Conservation (phyloP, 2,797 vertebrate species). For the Podarcis siculus region DNA sequence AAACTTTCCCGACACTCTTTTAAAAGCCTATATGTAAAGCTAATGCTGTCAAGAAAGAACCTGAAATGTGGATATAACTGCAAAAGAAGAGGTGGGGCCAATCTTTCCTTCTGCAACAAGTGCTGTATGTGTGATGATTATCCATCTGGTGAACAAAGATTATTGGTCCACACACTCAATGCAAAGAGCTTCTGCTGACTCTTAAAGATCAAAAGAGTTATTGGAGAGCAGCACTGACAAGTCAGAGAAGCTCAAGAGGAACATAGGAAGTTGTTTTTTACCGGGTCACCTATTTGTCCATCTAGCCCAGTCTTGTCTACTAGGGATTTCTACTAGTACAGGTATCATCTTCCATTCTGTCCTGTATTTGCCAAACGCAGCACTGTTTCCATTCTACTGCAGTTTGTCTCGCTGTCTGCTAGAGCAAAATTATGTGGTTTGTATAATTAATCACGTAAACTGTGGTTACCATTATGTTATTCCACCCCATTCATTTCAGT, state of each 20-base stretch:
- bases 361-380: too few species aligned
- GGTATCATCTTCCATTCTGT: too few species aligned
- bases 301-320: background rate
- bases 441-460: too few species aligned
- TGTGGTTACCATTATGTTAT: too few species aligned
- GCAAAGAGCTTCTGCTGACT: background rate
- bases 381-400: too few species aligned
- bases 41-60: background rate
- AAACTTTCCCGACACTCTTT: background rate
- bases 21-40: background rate
- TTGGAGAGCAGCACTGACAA: background rate
- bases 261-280: background rate
- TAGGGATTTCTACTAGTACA: too few species aligned
- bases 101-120: background rate
- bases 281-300: background rate
- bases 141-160: constrained; percentile 10
- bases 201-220: background rate
- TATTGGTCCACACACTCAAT: background rate
- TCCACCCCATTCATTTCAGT: too few species aligned
- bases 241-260: background rate
- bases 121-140: background rate
- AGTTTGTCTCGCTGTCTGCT: too few species aligned
- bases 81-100: background rate
- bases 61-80: background rate
- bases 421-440: too few species aligned